Base-by-base conservation (phyloP, 2,113 vertebrate genomes). In the Seriola dumerili region DNA sequence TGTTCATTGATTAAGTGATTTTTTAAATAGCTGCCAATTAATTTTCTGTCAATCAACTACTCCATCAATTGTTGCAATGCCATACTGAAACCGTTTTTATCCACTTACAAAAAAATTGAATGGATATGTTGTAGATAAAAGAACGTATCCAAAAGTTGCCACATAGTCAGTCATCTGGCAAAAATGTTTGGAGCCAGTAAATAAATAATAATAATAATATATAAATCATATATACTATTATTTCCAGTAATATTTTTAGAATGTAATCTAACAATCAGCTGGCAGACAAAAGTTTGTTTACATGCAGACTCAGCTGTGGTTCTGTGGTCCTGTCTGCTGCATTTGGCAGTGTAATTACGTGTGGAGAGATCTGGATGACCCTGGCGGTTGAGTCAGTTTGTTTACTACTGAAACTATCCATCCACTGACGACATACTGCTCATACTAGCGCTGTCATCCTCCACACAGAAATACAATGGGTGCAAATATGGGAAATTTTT, bases 261-360 rank as follows among this genome's bases (percentile, higher is more conserved):
- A 71, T 44, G 11, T 61, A 25, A 72, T 52, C 8, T 64, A 1
- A 69, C 21, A 65, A 59, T 78, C 34, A 63, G 63, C 29, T 48
- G 34, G 23, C 50, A 71, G 65, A 70, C 54, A 72, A 66, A 50
- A 23, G 61, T 8, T 17, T n/a, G n/a, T 76, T 62, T 67, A 42
- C 61, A 78, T 5, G 29, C 70, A 54, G 54, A 57, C 25, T 40
- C 17, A 57, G 48, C 38, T 4, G 2, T 19, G 62, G 38, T 54
- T 29, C 52, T 66, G 36, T 62, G 64, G 79, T 65, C 48, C 14
- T 55, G 61, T 88, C 36, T 9, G 71, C 36, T 19, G 42, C 36
- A 78, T 68, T 71, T 72, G 32, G 44, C 78, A 62, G 59, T 5
- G 17, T 79, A 76, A 84, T 87, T 72, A 48, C 54, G 62, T 69